Evolutionary conservation across 2,113 vertebrate species (phyloP).

Genomic region (Colistium nudipinnis): DNA sequence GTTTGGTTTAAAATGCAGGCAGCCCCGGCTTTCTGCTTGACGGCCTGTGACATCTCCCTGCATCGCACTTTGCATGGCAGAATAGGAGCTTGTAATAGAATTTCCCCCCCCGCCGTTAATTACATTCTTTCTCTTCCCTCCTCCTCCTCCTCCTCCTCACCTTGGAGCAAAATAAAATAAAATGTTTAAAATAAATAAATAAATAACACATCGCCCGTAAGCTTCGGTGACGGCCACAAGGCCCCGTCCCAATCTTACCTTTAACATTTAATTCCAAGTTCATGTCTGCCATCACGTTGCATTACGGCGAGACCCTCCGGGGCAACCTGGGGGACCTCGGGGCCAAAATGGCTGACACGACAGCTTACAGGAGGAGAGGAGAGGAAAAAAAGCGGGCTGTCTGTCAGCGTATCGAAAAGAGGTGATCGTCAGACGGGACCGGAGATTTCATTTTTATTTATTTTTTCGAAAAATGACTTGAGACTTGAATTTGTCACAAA

Average conservation of each 20-base stretch:
- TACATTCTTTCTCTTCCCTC: conserved; percentile 82
- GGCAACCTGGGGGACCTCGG: conserved; percentile 38
- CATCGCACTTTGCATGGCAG: conserved; percentile 94
- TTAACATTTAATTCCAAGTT: conserved; percentile 85
- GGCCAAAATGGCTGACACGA: conserved; percentile 57
- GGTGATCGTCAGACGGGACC: conserved; percentile 38
- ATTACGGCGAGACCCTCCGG: conserved; percentile 55
- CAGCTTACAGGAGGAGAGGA: conserved; percentile 33
- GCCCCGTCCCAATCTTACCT: conserved; percentile 76
- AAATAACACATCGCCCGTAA: conserved; percentile 75
- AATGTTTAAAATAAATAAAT: conserved; percentile 63
- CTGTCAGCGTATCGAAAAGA: conserved; percentile 31
- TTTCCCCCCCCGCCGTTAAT: conserved; percentile 95
- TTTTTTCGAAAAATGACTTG: conserved; percentile 31
- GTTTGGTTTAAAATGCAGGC: conserved; percentile 94
- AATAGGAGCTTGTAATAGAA: conserved; percentile 95
- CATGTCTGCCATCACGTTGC: conserved; percentile 80
- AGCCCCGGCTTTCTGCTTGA: conserved; percentile 92
- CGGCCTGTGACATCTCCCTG: conserved; percentile 92
- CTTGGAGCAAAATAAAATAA: conserved; percentile 47
- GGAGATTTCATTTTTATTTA: too few relatives aligned
- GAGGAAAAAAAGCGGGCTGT: conserved; percentile 14
- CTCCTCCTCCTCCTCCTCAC: background rate
- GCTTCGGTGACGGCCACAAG: conserved; percentile 80
- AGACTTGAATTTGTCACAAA: conserved; percentile 34